Conservation (phyloP, 2,888 invertebrate genomes). For the Eristalinus aeneus region DNA sequence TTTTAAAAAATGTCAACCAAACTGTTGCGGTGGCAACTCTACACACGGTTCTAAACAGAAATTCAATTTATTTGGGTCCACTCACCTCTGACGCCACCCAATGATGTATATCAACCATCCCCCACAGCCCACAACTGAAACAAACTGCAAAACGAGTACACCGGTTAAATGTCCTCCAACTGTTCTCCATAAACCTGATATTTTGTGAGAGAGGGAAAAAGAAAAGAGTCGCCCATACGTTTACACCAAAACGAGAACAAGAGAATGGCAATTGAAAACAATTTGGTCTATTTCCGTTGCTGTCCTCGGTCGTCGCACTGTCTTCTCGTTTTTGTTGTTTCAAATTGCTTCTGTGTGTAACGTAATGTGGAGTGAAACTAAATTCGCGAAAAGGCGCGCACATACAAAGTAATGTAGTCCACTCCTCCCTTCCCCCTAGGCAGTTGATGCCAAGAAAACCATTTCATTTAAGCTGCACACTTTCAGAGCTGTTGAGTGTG, state of each 20-base stretch:
- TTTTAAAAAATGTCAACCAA: too few species aligned
- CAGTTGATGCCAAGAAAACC: neutral
- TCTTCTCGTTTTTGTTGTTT: neutral
- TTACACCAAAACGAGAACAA: neutral
- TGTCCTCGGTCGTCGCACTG: conserved; percentile 18
- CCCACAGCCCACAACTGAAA: neutral
- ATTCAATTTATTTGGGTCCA: conserved; percentile 50
- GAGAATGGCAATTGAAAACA: conserved; percentile 59
- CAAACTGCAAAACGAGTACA: neutral
- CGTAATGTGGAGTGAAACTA: conserved; percentile 16
- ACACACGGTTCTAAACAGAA: conserved; percentile 56
- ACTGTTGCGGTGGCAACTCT: too few species aligned
- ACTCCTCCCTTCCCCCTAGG: neutral
- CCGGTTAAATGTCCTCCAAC: conserved; percentile 22
- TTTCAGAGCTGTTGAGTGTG: neutral
- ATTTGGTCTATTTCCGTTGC: conserved; percentile 52
- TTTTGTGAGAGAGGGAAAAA: neutral
- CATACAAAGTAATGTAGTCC: neutral
- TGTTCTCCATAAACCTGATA: neutral
- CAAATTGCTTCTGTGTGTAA: conserved; percentile 33
- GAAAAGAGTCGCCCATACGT: neutral
- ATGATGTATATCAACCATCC: conserved; percentile 20
- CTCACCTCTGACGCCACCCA: neutral
- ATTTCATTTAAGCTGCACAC: conserved; percentile 14
- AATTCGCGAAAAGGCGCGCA: conserved; percentile 7